Evolutionary conservation across 2,113 vertebrate genomes (phyloP), one percentile per base, ranked within the genome.

Genomic region (Bos indicus): DNA sequence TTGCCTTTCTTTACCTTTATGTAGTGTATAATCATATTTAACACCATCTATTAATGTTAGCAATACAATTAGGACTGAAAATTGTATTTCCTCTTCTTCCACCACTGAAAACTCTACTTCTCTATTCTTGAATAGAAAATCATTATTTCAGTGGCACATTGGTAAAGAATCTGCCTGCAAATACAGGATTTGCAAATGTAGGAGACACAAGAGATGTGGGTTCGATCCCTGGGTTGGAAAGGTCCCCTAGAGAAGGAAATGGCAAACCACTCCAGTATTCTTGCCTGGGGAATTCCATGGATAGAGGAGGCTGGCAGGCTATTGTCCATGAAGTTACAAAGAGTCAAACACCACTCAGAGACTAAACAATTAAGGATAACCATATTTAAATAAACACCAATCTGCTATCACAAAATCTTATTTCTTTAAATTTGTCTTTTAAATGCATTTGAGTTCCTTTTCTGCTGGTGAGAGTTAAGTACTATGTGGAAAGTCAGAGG

Each of bases 61-160:
- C 7, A 87, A 51, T 74, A 5, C 43, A 13, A 97, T 90, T 86
- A 87, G n/a, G 84, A 7, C 59, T 92, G 33, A 23, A 30, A 86
- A 62, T 82, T 33, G 94, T 67, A 46, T 40, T 94, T n/a, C 7
- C 7, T 59, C 36, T 67, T 48, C 80, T 95, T 98, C 88, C 36
- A 4, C 7, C 85, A 81, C 87, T 81, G 33, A 92, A 96, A 96
- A 78, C 48, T 90, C 33, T 40, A 81, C 21, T 62, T 97, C 51
- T 93, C 88, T 46, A 85, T 96, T 57, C 48, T 71, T 94, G 46
- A 96, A 94, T 96, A 95, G 48, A 84, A 57, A 96, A 94, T 83
- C 12, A 95, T 88, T 43, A 52, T 67, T 95, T 96, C 40, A 90
- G 57, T 26, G 36, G 36, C 71, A 43, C 23, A 43, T 40, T 77